Conservation (phyloP, 2,113 vertebrate genomes). For the Brachyistius frenatus region DNA sequence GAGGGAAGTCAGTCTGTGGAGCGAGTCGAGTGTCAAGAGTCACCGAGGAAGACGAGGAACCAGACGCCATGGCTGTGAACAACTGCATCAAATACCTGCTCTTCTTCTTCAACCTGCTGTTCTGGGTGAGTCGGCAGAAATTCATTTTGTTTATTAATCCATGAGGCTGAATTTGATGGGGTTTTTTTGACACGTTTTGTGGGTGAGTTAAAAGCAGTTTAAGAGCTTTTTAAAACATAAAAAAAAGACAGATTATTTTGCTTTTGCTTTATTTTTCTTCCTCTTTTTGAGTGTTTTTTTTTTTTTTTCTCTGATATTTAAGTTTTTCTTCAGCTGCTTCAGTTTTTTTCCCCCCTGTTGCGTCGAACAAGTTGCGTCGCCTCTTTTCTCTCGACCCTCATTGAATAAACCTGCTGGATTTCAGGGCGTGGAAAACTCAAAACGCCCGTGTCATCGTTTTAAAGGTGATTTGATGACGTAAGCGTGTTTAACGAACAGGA, state of each 20-base stretch:
- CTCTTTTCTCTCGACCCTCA: conserved; percentile 21
- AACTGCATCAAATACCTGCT: conserved; percentile 89
- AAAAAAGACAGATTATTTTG: too few species aligned
- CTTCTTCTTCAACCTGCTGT: conserved; percentile 93
- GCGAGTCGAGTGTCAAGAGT: too few species aligned
- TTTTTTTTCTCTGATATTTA: too few species aligned
- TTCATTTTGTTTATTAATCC: too few species aligned
- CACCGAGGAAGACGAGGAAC: neutral
- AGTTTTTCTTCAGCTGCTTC: neutral
- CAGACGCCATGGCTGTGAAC: conserved; percentile 87
- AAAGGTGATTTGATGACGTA: too few species aligned
- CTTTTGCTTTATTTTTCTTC: too few species aligned
- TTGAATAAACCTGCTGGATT: conserved; percentile 30
- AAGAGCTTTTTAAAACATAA: too few species aligned
- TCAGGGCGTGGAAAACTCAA: conserved; percentile 45
- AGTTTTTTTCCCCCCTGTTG: too few species aligned
- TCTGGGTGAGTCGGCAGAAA: conserved; percentile 88
- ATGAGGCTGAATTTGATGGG: neutral
- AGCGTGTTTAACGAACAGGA: too few species aligned
- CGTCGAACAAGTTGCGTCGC: conserved; percentile 36
- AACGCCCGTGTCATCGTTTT: neutral
- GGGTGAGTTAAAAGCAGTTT: too few species aligned
- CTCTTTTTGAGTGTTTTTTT: neutral
- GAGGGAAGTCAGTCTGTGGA: too few species aligned
- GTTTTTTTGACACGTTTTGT: neutral